phyloP scores from a whole-genome alignment of 2,797 vertebrate species.

The Accipiter superciliosus region DNA sequence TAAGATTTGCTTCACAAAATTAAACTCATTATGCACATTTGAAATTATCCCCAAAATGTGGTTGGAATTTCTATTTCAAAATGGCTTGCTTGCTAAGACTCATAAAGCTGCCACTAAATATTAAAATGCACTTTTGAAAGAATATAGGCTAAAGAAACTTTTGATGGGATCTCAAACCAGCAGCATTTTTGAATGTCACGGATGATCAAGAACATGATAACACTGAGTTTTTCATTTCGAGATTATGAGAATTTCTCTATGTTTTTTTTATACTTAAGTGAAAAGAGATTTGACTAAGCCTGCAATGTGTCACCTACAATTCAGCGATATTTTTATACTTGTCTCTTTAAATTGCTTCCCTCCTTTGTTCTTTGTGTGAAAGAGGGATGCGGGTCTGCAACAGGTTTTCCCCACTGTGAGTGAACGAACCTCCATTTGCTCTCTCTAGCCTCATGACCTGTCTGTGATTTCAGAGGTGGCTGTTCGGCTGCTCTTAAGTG shows the following conservation, averaged over 20 bases:
- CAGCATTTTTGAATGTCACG: neutral
- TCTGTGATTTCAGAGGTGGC: neutral
- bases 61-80: neutral
- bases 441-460: neutral
- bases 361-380: neutral
- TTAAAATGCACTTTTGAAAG: neutral
- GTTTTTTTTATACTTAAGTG: neutral
- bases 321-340: neutral
- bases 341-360: neutral
- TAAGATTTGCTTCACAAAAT: neutral
- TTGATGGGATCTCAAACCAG: neutral
- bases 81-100: neutral
- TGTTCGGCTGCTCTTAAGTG: neutral
- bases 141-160: neutral
- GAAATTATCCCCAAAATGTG: neutral
- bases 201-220: constrained; percentile 3
- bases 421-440: neutral
- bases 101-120: neutral
- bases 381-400: neutral
- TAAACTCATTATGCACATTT: neutral
- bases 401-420: neutral
- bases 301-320: neutral
- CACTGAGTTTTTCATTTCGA: constrained; percentile 21
- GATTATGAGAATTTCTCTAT: neutral
- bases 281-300: constrained; percentile 30